Base-by-base conservation (phyloP, 2,888 invertebrate genomes). In the Drosophila greeni region DNA sequence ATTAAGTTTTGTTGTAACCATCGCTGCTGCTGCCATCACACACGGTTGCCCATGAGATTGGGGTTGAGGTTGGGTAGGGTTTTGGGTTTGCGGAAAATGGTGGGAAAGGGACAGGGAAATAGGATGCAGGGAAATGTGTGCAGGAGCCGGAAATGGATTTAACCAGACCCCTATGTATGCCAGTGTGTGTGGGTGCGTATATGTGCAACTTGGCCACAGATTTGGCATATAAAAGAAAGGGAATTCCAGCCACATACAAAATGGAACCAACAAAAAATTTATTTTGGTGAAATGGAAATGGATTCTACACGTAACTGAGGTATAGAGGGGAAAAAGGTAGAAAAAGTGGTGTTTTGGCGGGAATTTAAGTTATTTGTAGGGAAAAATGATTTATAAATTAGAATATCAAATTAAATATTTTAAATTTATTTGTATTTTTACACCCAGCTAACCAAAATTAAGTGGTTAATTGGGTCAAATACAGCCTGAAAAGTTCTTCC, bases 1-100 rank as follows among this genome's bases (percentile, higher is more conserved):
- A 83, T 81, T 80, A 82, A 84, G 79, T 83, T 83, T 79, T 71
- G 70, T 72, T 69, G 72, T 76, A 80, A 74, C 80, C 72, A 65
- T 74, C 31, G 43, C 33, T 26, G 26, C 42, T 2, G 57, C 26
- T 55, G 55, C 58, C 59, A 62, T 49, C 48, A 26, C 48, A 61
- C 51, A 61, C 39, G 26, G 61, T 40, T 59, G 58, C 53, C 26
- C 37, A 37, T 39, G 58, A 42, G 40, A 26, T 42, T 23, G 49
- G 33, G 33, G n/a, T n/a, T 45, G 34, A 23, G 43, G n/a, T 47
- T 47, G 60, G 45, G 31, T n/a, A 37, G 24, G 37, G 33, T 20
- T 37, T 42, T 11, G 57, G 42, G 16, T 14, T 31, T 20, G 18
- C 8, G 59, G 29, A 6, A 29, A 33, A 23, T 9, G 29, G 37